Evolutionary conservation across 1,140 invertebrate genomes (phyloP), one percentile per base, ranked within the genome.

Genomic region (Lordiphosa mommai): DNA sequence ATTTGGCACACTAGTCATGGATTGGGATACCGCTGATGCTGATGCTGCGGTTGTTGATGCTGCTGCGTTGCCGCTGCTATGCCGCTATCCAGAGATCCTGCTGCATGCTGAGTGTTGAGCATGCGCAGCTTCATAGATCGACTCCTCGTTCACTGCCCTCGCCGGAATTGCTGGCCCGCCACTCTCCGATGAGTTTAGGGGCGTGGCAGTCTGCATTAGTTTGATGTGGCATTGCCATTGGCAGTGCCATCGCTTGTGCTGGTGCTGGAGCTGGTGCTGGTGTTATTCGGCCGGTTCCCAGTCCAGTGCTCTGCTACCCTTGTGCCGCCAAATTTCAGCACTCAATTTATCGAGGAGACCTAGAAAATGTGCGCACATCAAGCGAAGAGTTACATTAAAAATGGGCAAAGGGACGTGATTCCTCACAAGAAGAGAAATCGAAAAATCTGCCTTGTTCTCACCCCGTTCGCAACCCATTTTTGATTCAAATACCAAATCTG

Each of bases 271-370:
- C 17, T 46, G 14, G 46, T 30, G 34, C 9, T 41, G 10, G 41
- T n/a, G n/a, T n/a, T n/a, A n/a, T n/a, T n/a, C n/a, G n/a, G n/a
- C n/a, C 67, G 30, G 29, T 6, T 16, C 32, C 32, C 6, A 32
- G 47, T 48, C 48, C 76, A 8, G 43, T 4, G 17, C 38, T 68
- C 52, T 92, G 92, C 70, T 94, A 93, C 80, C 97, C 95, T 88
- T 97, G 96, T 4, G 96, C 95, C 0, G 96, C 95, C 49, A 99
- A 91, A 90, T 98, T 99, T 92, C 60, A 99, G 91, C n/a, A 99
- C 97, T 65, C 97, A 94, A 90, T 99, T 99, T 74, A 99, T 99
- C n/a, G 97, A 99, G 4, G 97, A 99, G 33, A 99, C 97, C 97
- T 98, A n/a, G 7, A 53, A 43, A n/a, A n/a, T 46, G 29, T 7